Base-by-base conservation (phyloP, 2,888 invertebrate genomes). In the Sthenelais limicola region DNA sequence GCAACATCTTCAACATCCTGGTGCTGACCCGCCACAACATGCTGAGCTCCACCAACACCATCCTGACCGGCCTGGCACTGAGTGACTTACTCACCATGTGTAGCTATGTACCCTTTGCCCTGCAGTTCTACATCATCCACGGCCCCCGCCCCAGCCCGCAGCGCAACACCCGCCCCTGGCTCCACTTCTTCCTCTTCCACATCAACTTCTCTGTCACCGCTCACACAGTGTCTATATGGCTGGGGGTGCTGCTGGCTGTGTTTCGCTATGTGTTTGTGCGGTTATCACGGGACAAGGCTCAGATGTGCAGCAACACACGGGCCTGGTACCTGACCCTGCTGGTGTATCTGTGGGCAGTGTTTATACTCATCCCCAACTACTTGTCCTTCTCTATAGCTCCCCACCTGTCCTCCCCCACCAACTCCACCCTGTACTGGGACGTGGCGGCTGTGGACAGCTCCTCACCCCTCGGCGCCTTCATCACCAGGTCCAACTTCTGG, bases 1-100 rank as follows among this genome's bases (percentile, higher is more conserved):
- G 96, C 73, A 97, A 97, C 87, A 91, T 93, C n/a, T 91, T 97
- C 82, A 97, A 97, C 88, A 94, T 97, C 75, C 95, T 97, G 15
- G 90, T 97, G 69, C 94, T 96, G 9, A 84, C 86, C 0, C 91
- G 95, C 15, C 92, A 93, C 32, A 95, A 96, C 87, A 96, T 97
- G 96, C 82, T 87, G 32, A 94, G 94, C 73, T 93, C 97, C 0
- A 96, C 96, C 48, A 97, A 97, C 89, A 92, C 93, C 71, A 95
- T 97, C 74, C 91, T 97, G 52, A 96, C 96, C 0, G 88, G 87
- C 58, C 80, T 96, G 30, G 97, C 97, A 0, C 92, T 96, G 12
- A 94, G 96, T 15, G 97, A 97, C 87, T 91, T 97, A 47, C 90
- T 96, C 21, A 96, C 97, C 12, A 97, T 97, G 81, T 68, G 86